These are phyloP conservation scores for Polyodon spathula DNA, from an alignment of 2,113 vertebrate species.

Conservation along the genomic window DNA sequence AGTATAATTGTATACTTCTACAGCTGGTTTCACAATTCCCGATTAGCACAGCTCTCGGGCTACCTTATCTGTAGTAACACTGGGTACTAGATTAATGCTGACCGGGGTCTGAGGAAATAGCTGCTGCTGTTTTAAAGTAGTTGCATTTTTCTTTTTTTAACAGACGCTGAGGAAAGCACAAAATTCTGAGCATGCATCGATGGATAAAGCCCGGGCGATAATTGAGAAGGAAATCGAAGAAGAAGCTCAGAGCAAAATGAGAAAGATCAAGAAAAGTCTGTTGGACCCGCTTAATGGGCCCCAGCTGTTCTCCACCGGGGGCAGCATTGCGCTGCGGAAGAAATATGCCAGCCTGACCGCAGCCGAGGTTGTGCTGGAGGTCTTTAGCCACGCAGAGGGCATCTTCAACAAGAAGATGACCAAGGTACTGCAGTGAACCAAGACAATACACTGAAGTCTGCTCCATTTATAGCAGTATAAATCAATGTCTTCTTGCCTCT, in stretches of 20 bases:
- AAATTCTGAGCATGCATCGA: slow-evolving; percentile 20
- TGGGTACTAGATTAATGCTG: no score
- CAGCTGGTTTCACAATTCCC: no score
- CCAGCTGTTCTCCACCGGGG: slow-evolving; percentile 26
- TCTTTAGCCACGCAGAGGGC: slow-evolving; percentile 42
- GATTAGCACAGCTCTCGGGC: no score
- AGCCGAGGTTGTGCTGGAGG: slow-evolving; percentile 43
- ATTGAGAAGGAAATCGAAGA: slow-evolving; percentile 56
- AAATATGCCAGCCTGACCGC: slow-evolving; percentile 45
- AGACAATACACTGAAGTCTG: no score
- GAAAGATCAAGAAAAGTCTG: slow-evolving; percentile 50
- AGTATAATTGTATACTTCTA: no score
- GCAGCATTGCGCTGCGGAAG: slow-evolving; percentile 44
- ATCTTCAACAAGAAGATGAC: slow-evolving; percentile 46
- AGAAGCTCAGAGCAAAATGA: slow-evolving; percentile 40
- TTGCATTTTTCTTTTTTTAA: not conserved
- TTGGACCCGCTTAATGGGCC: slow-evolving; percentile 38
- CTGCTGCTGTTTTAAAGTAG: not conserved
- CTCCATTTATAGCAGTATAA: no score
- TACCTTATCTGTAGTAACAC: no score
- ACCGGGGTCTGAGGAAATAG: no score
- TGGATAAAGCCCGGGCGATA: slow-evolving; percentile 38
- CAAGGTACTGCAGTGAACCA: slow-evolving; percentile 34
- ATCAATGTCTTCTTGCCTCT: no score
- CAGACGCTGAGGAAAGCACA: slow-evolving; percentile 44